Evolutionary conservation across 2,113 vertebrate species (phyloP), one percentile per base, ranked within the genome.

Genomic region (Aptenodytes forsteri): DNA sequence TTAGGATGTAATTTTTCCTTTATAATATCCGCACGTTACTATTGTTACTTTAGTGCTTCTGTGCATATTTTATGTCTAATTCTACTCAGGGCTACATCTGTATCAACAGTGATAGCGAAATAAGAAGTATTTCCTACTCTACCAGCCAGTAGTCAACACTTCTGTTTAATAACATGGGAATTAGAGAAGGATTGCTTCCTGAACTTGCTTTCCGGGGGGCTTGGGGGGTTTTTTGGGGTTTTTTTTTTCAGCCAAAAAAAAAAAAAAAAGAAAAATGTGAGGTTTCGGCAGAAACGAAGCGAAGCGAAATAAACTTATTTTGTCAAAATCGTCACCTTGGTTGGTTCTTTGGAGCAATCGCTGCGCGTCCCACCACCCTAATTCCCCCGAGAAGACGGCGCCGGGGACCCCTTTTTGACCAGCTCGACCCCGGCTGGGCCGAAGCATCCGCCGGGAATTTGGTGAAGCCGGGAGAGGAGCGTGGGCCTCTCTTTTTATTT

Each of bases 301-400:
- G 9, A 89, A 89, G 71, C 4, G 2, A 96, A 97, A 97, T 97
- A 96, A 97, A 97, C 93, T 96, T 97, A 95, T 96, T 97, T 97
- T 96, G 96, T 95, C 93, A 92, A 95, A 96, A 70, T 95, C 61
- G 83, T 92, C 96, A 96, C 93, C 93, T 83, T 71, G 26, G n/a
- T 79, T 92, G 76, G 71, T 94, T 94, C 86, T 86, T 93, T 89
- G 89, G 83, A 90, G 91, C 91, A 47, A 44, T 75, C 7, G 0
- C 70, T 49, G 83, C 79, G 10, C 1, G 7, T 34, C 82, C 38
- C 56, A 2, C 11, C 44, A 4, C 78, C 42, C 49, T 9, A 1
- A 21, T 17, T 11, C 30, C 46, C 62, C 10, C 1, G 0, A 10
- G 40, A 10, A 6, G 0, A 5, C 0, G 2, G 9, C 5, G 2